phyloP scores from a whole-genome alignment of 30 jellyfish, hydroid and myxozoan species.

The Cassiopea andromeda region DNA sequence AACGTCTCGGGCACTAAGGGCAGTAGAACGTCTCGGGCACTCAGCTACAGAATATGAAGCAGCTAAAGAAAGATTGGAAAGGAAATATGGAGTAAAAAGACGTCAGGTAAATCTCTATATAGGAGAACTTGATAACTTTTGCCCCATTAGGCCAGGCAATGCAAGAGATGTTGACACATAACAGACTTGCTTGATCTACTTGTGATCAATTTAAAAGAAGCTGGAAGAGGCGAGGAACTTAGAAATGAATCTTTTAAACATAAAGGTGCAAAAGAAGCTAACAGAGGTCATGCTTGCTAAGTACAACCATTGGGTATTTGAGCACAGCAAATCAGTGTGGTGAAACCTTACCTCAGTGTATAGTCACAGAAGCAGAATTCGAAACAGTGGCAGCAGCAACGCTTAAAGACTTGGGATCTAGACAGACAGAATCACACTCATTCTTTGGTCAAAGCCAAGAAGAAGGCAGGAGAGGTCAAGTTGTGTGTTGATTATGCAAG shows the following conservation, averaged over 20 bases:
- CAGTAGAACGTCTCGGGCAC: slow-evolving; percentile 11
- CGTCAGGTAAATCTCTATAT: background rate
- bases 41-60: slow-evolving; percentile 30
- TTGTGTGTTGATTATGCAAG: background rate
- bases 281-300: background rate
- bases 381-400: background rate
- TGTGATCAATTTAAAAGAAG: background rate
- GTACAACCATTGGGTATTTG: background rate
- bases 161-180: background rate
- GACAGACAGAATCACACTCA: background rate
- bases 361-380: background rate
- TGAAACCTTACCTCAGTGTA: background rate
- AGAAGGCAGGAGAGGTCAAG: background rate
- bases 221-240: background rate
- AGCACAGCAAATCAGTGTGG: background rate
- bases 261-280: background rate
- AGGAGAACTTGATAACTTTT: background rate
- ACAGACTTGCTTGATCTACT: background rate
- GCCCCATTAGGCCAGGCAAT: background rate
- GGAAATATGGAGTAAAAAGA: background rate
- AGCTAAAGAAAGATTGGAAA: background rate
- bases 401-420: background rate
- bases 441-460: background rate
- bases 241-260: background rate
- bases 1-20: slow-evolving; percentile 19